Base-by-base conservation (phyloP, 2,797 vertebrate species). In the Tokudaia tokunoshimensis region DNA sequence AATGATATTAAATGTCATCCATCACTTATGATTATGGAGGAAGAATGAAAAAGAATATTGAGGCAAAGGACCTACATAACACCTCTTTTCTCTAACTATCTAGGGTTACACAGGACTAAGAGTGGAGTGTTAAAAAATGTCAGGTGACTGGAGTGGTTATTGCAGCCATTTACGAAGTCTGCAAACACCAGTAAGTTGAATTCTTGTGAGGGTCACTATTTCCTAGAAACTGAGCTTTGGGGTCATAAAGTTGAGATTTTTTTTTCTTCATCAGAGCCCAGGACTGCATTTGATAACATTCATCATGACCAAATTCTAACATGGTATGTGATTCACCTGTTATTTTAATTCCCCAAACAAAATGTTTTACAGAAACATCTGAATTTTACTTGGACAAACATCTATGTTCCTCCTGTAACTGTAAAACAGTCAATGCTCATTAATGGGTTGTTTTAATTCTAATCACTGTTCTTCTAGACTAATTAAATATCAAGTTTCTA, bases 401-500 rank as follows among this genome's bases (percentile, higher is more conserved):
- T 61, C 26, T 85, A 5, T 81, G 6, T 81, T 92, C 86, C 22
- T 96, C 17, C 13, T 65, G 0, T 74, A 14, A 78, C 37, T 34
- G 0, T 61, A 63, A 92, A 10, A 94, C 12, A 88, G 5, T 59
- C 17, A 9, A 19, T 88, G 44, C 1, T 2, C 41, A 44, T 81
- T 75, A 89, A 50, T 79, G 29, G 3, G 61, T 83, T 93, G 34
- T 80, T 85, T 47, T 94, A 88, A 82, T 81, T 95, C 9, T 52
- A 88, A 65, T 78, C 15, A 92, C 19, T 85, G 75, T 94, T 7
- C 6, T 96, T 11, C 93, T 95, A 67, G 24, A 11, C n/a, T 89
- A 14, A 86, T 91, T 86, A 95, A 76, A 89, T 92, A 50, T 47
- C 31, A 93, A 20, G 29, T 76, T 91, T 76, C 1, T 47, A 34